Evolutionary conservation across 2,113 vertebrate species (phyloP).

Genomic region (Gadus chalcogrammus): DNA sequence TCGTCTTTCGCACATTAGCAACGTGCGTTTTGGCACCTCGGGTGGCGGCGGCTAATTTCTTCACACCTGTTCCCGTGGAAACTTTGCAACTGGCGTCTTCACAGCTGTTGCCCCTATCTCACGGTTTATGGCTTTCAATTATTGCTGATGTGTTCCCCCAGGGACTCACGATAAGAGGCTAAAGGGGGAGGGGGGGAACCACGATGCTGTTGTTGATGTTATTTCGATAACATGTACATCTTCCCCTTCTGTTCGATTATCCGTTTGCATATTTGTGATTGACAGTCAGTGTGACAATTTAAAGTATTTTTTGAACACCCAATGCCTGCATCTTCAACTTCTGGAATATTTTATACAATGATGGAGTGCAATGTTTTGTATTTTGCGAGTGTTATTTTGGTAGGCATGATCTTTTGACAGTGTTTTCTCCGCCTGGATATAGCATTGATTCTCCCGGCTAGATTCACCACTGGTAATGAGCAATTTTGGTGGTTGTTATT

Average conservation of each 20-base stretch:
- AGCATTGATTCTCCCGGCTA: neutral
- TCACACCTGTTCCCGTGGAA: conserved; percentile 62
- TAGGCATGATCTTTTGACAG: conserved; percentile 41
- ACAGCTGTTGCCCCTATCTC: conserved; percentile 65
- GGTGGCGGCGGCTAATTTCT: conserved; percentile 62
- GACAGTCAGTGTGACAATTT: no score
- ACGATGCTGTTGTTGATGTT: neutral
- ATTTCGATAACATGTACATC: no score
- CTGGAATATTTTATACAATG: conserved; percentile 4
- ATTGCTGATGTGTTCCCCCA: conserved; percentile 65
- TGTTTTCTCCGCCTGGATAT: conserved; percentile 27
- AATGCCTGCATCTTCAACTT: no score
- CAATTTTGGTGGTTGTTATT: no score
- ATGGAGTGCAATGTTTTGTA: conserved; percentile 16
- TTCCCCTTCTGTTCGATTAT: no score
- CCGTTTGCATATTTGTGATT: no score
- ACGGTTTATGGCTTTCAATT: conserved; percentile 67
- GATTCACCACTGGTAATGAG: neutral
- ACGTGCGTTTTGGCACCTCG: conserved; percentile 50
- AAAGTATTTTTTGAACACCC: no score
- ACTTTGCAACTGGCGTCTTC: conserved; percentile 59
- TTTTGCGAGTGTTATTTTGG: conserved; percentile 26
- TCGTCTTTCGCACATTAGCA: conserved; percentile 18
- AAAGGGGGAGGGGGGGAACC: conserved; percentile 35
- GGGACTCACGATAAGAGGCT: conserved; percentile 50